Percentiles rank a stretch among this genome's conserved stretches.
These are phyloP conservation scores for Frieseomelitta varia DNA, from an alignment of 1,140 invertebrate species.

Conservation along the genomic window DNA sequence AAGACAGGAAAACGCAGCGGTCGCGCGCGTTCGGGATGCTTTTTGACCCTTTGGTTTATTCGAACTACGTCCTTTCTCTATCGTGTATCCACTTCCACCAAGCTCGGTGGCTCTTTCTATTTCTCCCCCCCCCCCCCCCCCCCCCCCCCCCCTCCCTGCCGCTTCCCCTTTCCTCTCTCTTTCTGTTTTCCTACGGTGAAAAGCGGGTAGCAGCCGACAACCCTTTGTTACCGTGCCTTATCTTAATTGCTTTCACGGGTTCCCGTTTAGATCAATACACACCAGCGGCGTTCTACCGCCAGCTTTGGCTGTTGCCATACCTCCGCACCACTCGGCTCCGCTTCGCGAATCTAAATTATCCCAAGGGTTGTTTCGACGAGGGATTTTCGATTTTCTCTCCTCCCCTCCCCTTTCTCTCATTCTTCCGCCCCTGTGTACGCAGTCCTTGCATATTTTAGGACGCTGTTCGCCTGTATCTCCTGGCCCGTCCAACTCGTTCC, in stretches of 20 bases:
- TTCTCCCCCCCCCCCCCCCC: not conserved
- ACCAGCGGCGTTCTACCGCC: slow-evolving; percentile 52
- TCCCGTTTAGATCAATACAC: slow-evolving; percentile 80
- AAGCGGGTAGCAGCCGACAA: slow-evolving; percentile 75
- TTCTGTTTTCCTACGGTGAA: slow-evolving; percentile 66
- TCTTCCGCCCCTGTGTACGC: slow-evolving; percentile 2
- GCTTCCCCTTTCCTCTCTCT: slow-evolving; percentile 15
- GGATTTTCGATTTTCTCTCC: slow-evolving; percentile 48
- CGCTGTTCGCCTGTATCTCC: slow-evolving; percentile 10
- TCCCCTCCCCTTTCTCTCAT: not conserved
- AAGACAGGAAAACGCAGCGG: too few species aligned
- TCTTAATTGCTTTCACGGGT: slow-evolving; percentile 81
- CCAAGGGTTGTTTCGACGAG: slow-evolving; percentile 67
- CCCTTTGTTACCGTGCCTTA: slow-evolving; percentile 81
- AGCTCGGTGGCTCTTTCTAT: slow-evolving; percentile 10
- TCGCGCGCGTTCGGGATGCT: not conserved
- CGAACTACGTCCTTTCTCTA: not conserved
- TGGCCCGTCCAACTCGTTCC: slow-evolving; percentile 4
- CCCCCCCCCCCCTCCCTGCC: too few species aligned
- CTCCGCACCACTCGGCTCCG: slow-evolving; percentile 41
- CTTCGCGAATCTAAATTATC: slow-evolving; percentile 76
- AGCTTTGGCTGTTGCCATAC: slow-evolving; percentile 14
- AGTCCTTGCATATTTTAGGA: slow-evolving; percentile 57
- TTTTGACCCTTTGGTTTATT: slow-evolving; percentile 3
- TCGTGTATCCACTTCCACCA: slow-evolving; percentile 8